Percentiles rank a stretch among this genome's conserved stretches.
Conservation (phyloP, 2,113 vertebrate genomes). For the Rhinoptilus africanus region DNA sequence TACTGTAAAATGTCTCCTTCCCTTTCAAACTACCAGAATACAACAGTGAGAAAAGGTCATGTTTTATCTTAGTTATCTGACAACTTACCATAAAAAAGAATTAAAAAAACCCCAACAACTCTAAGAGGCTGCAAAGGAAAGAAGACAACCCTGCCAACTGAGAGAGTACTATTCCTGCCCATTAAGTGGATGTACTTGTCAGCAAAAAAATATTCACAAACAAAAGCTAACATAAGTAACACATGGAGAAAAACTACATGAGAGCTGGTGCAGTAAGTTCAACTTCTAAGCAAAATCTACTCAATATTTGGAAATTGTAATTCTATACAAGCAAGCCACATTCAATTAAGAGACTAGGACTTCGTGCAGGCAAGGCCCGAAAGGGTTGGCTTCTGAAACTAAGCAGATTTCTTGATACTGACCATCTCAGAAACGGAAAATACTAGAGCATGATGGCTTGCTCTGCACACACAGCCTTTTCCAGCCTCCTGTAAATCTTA, state of each 20-base stretch:
- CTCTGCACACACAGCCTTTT: neutral
- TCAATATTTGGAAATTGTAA: neutral
- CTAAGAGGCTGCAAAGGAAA: neutral
- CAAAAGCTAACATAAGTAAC: neutral
- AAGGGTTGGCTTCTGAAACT: neutral
- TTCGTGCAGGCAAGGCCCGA: neutral
- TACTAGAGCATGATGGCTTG: neutral
- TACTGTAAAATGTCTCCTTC: neutral
- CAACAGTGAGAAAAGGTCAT: neutral
- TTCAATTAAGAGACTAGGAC: neutral
- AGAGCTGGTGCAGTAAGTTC: neutral
- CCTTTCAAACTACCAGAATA: neutral
- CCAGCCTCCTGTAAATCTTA: slow-evolving; percentile 51
- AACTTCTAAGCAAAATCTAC: neutral
- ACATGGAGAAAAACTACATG: neutral
- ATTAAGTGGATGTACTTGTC: neutral
- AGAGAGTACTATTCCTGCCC: neutral
- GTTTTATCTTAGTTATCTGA: neutral
- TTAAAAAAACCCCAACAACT: neutral
- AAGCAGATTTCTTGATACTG: neutral
- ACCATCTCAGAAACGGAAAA: neutral
- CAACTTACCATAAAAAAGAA: neutral
- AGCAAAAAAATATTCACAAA: neutral
- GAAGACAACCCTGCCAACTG: neutral
- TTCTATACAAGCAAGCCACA: neutral